phyloP scores from a whole-genome alignment of 2,113 vertebrate species.

The Mesembrinibis cayennensis region DNA sequence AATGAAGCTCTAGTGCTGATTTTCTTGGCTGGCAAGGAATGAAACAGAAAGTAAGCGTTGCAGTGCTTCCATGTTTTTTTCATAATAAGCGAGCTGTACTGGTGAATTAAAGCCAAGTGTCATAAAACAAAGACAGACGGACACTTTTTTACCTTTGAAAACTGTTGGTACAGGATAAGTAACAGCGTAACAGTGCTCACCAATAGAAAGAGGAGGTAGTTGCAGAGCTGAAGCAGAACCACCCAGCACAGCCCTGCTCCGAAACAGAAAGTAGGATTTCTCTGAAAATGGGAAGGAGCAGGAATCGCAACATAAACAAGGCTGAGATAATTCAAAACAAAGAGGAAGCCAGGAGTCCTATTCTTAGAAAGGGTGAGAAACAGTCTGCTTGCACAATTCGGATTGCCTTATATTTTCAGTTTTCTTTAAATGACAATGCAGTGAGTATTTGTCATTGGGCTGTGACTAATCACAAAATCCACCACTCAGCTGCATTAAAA shows the following conservation, averaged over 20 bases:
- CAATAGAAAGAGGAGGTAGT: not conserved
- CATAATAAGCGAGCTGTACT: not conserved
- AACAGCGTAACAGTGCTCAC: not conserved
- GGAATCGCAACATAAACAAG: not conserved
- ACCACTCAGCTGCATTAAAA: not conserved
- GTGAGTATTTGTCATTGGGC: not conserved
- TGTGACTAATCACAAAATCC: not conserved
- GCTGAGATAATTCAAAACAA: not conserved
- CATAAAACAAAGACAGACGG: not conserved
- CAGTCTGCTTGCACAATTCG: not conserved
- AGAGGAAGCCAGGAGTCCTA: not conserved
- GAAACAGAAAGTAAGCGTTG: fast-evolving
- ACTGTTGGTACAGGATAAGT: not conserved
- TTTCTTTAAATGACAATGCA: not conserved
- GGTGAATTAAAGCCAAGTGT: not conserved
- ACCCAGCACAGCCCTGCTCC: not conserved
- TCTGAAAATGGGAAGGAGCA: not conserved
- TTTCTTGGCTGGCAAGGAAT: not conserved
- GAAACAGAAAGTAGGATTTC: not conserved
- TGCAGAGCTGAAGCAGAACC: not conserved
- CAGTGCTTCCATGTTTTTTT: not conserved
- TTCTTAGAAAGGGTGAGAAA: not conserved
- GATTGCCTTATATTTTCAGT: not conserved
- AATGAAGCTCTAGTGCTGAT: not conserved
- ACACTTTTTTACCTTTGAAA: not conserved